Base-by-base conservation (phyloP, 2,888 invertebrate genomes). In the Brachycybe producta region DNA sequence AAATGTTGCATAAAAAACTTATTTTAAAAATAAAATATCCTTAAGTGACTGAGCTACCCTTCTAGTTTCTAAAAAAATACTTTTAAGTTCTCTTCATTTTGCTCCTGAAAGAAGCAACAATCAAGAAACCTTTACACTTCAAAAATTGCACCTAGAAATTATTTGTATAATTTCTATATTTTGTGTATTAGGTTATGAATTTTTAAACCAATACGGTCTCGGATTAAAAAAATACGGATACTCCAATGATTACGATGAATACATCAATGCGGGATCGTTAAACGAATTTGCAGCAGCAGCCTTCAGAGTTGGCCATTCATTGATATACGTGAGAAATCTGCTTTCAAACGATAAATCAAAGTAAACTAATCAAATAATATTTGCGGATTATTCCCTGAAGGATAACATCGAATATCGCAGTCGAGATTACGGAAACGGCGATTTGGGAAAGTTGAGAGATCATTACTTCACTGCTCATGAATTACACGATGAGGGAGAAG, bases 271-370 rank as follows among this genome's bases (percentile, higher is more conserved):
- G 0, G 52, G 55, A 4, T 58, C 63, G 11, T 56, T 60, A 1
- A 62, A 61, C 49, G 59, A 57, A 8, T 66, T 66, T 53, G 57
- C 60, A 5, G 52, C 62, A 1, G 65, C 65, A 17, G 65, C 63
- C 2, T 63, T 60, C 55, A 54, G 66, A 27, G 59, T 62, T 44
- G 64, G 65, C 45, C 64, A 66, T 57, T 59, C 54, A 11, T 24
- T 55, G 19, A 52, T 55, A 17, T 34, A 49, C 15, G 49, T 49
- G 26, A 47, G 43, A n/a, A n/a, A n/a, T n/a, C n/a, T n/a, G n/a
- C n/a, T n/a, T n/a, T n/a, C n/a, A n/a, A 5, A 35, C 35, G 17
- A 35, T 35, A 17, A 4, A 35, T 35, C 17, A 17, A 15, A n/a
- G n/a, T n/a, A n/a, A n/a, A n/a, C n/a, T n/a, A n/a, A n/a, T n/a